Evolutionary conservation across 53 echinoderm and acorn worm species (phyloP), one percentile per base, ranked within the genome.

Genomic region (Pentamera pediparva): DNA sequence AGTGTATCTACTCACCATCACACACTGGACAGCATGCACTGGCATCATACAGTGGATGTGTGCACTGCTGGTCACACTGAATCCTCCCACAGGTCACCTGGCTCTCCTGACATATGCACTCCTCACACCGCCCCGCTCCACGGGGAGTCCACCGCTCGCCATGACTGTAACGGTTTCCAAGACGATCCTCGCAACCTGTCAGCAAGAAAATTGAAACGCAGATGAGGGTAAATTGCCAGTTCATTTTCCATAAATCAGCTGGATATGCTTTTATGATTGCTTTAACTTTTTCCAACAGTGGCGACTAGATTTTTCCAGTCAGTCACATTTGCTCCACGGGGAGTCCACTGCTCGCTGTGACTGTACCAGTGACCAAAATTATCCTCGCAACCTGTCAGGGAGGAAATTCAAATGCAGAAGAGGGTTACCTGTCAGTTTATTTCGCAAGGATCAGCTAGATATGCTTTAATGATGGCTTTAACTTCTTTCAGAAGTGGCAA

Each of bases 71-170:
- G 26, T 54, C 75, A 57, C 98, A 98, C 35, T 81, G 62, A 38
- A 61, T 35, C 6, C 78, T 65, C 4, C 77, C 75, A 51, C 98
- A 98, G 0, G 71, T 49, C 21, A 98, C 63, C 38, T 81, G 83
- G 2, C 98, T 88, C 48, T 98, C 92, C n/a, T 43, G 22, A 58
- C 96, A 96, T 32, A 73, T 39, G 48, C 98, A 98, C 22, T 88
- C 86, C 15, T 89, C 76, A 70, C 98, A 98, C 35, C 76, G 83
- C 82, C 89, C 57, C 24, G 85, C 92, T 36, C 75, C 80, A 13
- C 64, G 53, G 0, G 91, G 89, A 20, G 75, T 82, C 81, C 89
- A 98, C 1, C 30, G 62, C 5, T 75, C 77, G 5, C 75, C 82
- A 35, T 98, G 85, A 13, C 67, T 76, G 31, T 98, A 83, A 3